Conservation (phyloP, 37 sponge, comb jelly and placozoan species). For the Amphimedon queenslandica region DNA sequence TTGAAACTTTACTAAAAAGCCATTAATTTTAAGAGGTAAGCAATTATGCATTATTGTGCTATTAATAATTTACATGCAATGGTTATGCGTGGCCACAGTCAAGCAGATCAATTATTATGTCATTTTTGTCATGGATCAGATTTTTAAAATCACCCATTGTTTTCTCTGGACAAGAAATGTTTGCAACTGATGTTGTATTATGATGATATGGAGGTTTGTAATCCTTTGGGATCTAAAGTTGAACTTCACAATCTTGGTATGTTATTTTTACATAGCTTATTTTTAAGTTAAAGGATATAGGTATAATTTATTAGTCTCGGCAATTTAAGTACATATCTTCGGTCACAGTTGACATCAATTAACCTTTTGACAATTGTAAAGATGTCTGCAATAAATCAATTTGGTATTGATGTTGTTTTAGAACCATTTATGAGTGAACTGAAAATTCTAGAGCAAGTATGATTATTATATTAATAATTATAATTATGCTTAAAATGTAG, state of each 20-base stretch:
- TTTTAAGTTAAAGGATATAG: too few species aligned
- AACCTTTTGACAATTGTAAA: slow-evolving; percentile 34
- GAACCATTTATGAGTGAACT: slow-evolving; percentile 38
- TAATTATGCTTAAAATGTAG: neutral
- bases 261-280: too few species aligned
- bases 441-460: slow-evolving; percentile 31
- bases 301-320: slow-evolving; percentile 46
- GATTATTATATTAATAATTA: neutral
- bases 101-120: neutral
- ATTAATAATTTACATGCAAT: neutral
- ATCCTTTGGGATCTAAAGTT: slow-evolving; percentile 56
- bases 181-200: slow-evolving; percentile 53
- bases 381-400: slow-evolving; percentile 5
- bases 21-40: too few species aligned
- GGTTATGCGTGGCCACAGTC: too few species aligned
- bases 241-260: slow-evolving; percentile 61
- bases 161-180: slow-evolving; percentile 4
- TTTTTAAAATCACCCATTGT: slow-evolving; percentile 30
- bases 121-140: slow-evolving; percentile 47
- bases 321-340: slow-evolving; percentile 28
- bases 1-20: too few species aligned
- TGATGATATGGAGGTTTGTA: slow-evolving; percentile 63
- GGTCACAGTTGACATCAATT: slow-evolving; percentile 27
- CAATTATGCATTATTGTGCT: too few species aligned
- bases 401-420: slow-evolving; percentile 33